Evolutionary conservation across 92 coral and sea anemone species (phyloP).

Genomic region (Diadumene lineata): DNA sequence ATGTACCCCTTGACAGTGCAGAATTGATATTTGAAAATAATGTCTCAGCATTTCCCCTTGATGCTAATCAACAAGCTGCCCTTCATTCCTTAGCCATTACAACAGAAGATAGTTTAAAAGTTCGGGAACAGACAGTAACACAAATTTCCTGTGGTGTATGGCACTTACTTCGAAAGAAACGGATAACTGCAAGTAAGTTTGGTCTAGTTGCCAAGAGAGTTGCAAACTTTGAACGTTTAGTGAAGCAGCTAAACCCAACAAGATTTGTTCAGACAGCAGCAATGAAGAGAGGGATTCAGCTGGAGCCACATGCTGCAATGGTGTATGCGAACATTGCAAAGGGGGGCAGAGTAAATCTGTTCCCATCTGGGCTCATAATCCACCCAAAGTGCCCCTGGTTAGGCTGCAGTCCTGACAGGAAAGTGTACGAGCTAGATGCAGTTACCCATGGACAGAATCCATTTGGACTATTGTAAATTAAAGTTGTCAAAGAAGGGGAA

Average conservation of each 20-base stretch:
- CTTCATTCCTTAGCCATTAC: slow-evolving; percentile 29
- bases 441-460: slow-evolving; percentile 11
- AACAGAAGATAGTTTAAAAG: slow-evolving; percentile 17
- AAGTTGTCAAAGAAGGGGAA: slow-evolving; percentile 53
- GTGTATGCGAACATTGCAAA: slow-evolving; percentile 35
- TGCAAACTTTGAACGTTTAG: slow-evolving; percentile 48
- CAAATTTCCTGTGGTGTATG: slow-evolving; percentile 45
- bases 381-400: slow-evolving; percentile 67
- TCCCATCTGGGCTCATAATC: slow-evolving; percentile 43
- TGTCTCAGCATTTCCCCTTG: slow-evolving; percentile 22
- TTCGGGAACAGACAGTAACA: slow-evolving; percentile 41
- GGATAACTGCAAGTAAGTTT: slow-evolving; percentile 70
- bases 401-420: slow-evolving; percentile 57
- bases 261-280: slow-evolving; percentile 41
- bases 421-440: slow-evolving; percentile 49
- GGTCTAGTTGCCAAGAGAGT: slow-evolving; percentile 42
- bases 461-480: slow-evolving; percentile 41
- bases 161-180: slow-evolving; percentile 44
- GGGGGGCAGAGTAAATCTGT: slow-evolving; percentile 36
- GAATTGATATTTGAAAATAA: slow-evolving; percentile 31
- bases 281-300: slow-evolving; percentile 52
- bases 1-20: slow-evolving; percentile 31
- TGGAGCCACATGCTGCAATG: slow-evolving; percentile 46
- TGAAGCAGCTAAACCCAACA: slow-evolving; percentile 43
- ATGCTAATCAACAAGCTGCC: slow-evolving; percentile 32